Percentiles rank a stretch among this genome's conserved stretches.
Conservation (phyloP, 2,113 vertebrate species). For the Meriones unguiculatus region DNA sequence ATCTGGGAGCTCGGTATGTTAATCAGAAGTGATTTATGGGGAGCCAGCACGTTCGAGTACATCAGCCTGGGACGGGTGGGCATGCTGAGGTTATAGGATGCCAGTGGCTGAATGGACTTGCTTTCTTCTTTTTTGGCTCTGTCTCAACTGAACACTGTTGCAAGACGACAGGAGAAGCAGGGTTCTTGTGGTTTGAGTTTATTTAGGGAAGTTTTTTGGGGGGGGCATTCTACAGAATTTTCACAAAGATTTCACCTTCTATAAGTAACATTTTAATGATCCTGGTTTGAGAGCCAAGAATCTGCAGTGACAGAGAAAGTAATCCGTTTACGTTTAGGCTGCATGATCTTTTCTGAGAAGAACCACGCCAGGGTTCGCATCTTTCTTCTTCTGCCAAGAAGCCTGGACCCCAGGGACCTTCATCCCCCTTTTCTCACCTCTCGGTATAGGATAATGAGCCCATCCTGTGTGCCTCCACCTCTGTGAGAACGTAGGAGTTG, state of each 20-base stretch:
- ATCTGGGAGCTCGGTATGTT: background rate
- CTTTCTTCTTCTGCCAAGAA: background rate
- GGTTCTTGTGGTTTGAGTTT: background rate
- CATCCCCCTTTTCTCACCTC: background rate
- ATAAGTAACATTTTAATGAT: background rate
- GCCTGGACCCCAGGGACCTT: background rate
- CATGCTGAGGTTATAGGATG: background rate
- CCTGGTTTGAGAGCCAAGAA: background rate
- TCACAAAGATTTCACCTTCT: constrained; percentile 6
- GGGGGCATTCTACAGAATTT: background rate
- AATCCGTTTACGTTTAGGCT: background rate
- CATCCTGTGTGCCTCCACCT: background rate
- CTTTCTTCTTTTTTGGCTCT: background rate
- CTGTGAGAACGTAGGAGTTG: background rate
- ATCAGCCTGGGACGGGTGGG: background rate
- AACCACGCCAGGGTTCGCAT: background rate
- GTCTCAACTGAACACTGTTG: background rate
- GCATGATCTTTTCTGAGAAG: background rate
- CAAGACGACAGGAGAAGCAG: background rate
- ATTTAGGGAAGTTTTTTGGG: background rate
- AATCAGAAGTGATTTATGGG: background rate
- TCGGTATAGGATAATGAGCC: background rate
- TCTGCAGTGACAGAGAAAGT: background rate
- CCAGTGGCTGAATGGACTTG: background rate
- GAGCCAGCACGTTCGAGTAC: background rate